Conservation (phyloP, 2,797 vertebrate genomes). For the Luscinia megarhynchos region DNA sequence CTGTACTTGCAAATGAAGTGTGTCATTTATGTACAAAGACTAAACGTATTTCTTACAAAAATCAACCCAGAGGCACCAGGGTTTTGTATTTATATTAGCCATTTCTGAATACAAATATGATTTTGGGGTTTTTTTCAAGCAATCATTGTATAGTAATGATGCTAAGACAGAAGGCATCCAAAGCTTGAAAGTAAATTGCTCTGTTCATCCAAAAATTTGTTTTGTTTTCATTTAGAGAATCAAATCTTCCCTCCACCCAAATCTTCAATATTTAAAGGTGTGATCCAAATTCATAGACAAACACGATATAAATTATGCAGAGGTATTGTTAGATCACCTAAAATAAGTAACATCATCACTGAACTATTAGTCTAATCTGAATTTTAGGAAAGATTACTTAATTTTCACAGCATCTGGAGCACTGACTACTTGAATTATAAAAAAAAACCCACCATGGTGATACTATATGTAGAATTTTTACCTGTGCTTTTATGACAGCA, state of each 20-base stretch:
- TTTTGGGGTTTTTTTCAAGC: background rate
- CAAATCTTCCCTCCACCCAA: background rate
- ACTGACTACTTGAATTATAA: background rate
- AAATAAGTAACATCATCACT: background rate
- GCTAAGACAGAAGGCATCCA: background rate
- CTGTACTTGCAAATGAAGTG: background rate
- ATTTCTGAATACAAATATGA: background rate
- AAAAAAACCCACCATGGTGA: background rate
- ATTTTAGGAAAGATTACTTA: background rate
- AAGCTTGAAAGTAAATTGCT: background rate
- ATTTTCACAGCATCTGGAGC: background rate
- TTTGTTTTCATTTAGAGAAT: background rate
- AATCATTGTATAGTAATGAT: background rate
- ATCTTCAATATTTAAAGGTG: background rate
- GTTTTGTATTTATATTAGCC: background rate
- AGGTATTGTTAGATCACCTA: background rate
- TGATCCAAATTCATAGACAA: background rate
- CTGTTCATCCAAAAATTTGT: background rate
- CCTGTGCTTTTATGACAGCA: background rate
- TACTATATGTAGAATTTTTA: background rate
- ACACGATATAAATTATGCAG: background rate
- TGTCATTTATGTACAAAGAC: background rate
- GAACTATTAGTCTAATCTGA: background rate
- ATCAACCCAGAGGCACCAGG: background rate
- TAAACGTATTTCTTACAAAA: background rate